phyloP scores from a whole-genome alignment of 2,113 vertebrate genomes.

The Philantomba maxwellii region DNA sequence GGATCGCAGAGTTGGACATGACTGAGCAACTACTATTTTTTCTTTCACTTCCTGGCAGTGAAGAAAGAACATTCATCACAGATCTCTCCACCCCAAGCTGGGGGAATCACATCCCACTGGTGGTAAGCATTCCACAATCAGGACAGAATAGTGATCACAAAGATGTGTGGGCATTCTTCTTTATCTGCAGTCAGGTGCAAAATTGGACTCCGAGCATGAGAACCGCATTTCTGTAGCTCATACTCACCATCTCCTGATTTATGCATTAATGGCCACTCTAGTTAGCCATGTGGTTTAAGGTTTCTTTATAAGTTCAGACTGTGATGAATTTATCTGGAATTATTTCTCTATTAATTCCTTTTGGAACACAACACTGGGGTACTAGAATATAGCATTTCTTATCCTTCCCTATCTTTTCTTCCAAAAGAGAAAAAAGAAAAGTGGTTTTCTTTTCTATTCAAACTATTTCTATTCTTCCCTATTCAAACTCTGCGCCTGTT shows the following conservation, averaged over 20 bases:
- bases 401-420: neutral
- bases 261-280: neutral
- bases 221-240: neutral
- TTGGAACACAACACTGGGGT: neutral
- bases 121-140: neutral
- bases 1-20: neutral
- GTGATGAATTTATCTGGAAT: neutral
- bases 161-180: neutral
- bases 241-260: neutral
- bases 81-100: neutral
- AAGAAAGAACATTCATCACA: neutral
- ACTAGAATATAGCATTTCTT: neutral
- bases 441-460: too few species aligned
- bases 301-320: neutral
- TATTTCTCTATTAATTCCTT: neutral
- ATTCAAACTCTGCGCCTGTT: neutral
- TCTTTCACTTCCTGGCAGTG: neutral
- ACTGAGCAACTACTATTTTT: neutral
- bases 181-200: neutral
- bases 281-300: neutral
- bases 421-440: neutral
- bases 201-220: neutral
- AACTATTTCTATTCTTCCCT: neutral
- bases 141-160: neutral
- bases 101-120: neutral